Conservation (phyloP, 1,140 invertebrate genomes). For the Drosophila lacteicornis region DNA sequence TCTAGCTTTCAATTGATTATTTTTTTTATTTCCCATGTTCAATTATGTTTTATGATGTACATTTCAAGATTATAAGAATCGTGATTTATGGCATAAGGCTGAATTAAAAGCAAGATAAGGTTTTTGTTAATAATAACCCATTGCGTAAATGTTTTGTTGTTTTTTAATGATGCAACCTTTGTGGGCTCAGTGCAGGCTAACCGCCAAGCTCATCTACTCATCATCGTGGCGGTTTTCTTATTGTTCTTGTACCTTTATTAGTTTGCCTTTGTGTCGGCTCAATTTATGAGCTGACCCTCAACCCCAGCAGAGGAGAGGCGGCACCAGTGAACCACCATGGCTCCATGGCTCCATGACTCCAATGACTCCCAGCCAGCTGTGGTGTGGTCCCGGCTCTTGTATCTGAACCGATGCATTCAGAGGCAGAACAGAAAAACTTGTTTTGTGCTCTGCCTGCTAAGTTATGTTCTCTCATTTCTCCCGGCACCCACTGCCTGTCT, state of each 20-base stretch:
- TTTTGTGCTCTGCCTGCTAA: slow-evolving; percentile 29
- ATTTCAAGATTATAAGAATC: neutral
- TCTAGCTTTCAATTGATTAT: neutral
- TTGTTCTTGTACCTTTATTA: slow-evolving; percentile 65
- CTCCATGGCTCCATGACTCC: slow-evolving; percentile 41
- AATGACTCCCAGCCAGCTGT: slow-evolving; percentile 27
- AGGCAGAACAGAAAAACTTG: slow-evolving; percentile 30
- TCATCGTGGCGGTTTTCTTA: slow-evolving; percentile 51
- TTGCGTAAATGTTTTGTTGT: neutral
- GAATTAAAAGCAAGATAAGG: neutral
- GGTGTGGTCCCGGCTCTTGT: slow-evolving; percentile 12
- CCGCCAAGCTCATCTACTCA: slow-evolving; percentile 17
- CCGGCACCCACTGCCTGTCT: slow-evolving; percentile 26
- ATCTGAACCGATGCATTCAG: slow-evolving; percentile 31
- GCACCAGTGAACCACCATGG: slow-evolving; percentile 13
- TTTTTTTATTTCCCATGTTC: neutral
- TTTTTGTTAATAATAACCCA: neutral
- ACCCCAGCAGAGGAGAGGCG: slow-evolving; percentile 21
- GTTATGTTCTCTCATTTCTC: slow-evolving; percentile 43
- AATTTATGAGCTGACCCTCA: slow-evolving; percentile 68
- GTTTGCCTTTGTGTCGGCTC: slow-evolving; percentile 66
- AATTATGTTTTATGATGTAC: neutral
- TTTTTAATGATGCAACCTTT: no score
- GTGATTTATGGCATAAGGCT: neutral
- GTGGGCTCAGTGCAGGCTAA: slow-evolving; percentile 10